phyloP scores from a whole-genome alignment of 2,888 invertebrate genomes.

The Eristalis arbustorum region DNA sequence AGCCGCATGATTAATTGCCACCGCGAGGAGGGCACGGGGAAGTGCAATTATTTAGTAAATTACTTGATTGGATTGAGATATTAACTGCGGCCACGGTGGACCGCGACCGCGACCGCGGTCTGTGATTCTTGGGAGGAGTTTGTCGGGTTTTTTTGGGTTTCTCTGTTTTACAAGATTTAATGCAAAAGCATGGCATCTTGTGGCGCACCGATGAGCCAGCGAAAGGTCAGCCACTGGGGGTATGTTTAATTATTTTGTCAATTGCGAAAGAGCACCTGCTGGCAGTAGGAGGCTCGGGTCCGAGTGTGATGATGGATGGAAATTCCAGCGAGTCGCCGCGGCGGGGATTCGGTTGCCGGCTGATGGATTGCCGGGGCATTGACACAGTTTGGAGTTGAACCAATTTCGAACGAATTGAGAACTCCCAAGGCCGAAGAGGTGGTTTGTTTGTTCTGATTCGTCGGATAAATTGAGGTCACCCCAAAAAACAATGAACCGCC shows the following conservation, averaged over 20 bases:
- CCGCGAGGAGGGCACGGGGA: not conserved
- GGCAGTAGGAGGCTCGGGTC: not conserved
- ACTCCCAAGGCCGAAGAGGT: too few relatives aligned
- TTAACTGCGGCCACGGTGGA: slow-evolving; percentile 18
- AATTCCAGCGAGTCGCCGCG: not conserved
- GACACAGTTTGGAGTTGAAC: too few relatives aligned
- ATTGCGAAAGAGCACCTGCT: not conserved
- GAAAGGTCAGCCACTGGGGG: not conserved
- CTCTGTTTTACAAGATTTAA: slow-evolving; percentile 4
- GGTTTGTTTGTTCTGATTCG: too few relatives aligned
- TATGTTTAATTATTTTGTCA: not conserved
- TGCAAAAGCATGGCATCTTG: slow-evolving; percentile 7
- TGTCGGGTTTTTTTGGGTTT: not conserved
- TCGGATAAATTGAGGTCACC: too few relatives aligned
- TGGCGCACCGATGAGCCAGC: not conserved
- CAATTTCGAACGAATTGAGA: too few relatives aligned
- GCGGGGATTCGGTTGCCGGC: not conserved
- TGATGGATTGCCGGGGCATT: not conserved
- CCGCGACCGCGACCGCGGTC: not conserved
- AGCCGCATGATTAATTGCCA: slow-evolving; percentile 45
- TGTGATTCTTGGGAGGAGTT: slow-evolving; percentile 15
- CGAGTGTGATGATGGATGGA: not conserved
- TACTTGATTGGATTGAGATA: slow-evolving; percentile 62
- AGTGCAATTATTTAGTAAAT: slow-evolving; percentile 51
- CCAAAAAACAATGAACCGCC: too few relatives aligned